Evolutionary conservation across 2,113 vertebrate genomes (phyloP).

Genomic region (Numida meleagris): DNA sequence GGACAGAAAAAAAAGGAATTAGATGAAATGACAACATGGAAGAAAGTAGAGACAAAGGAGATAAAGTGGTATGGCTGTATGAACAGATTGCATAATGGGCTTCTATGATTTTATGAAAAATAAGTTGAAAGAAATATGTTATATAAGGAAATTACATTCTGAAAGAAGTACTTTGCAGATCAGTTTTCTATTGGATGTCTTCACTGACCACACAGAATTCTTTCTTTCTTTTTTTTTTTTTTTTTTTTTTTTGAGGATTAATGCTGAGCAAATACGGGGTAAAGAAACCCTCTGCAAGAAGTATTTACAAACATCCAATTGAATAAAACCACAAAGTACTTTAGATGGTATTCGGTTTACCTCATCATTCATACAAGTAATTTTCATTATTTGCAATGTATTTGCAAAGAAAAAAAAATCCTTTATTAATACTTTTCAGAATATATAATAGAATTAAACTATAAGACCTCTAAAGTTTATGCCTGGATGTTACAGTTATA

Average conservation of each 20-base stretch:
- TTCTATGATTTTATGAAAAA: background rate
- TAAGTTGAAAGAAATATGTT: background rate
- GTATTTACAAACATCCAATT: conserved; percentile 66
- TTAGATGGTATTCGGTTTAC: conserved; percentile 56
- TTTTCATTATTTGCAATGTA: background rate
- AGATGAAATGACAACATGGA: background rate
- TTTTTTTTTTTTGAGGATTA: conserved; percentile 29
- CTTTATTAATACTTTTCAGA: background rate
- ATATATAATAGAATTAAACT: background rate
- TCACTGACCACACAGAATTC: background rate
- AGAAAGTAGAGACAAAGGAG: background rate
- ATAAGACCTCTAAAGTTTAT: background rate
- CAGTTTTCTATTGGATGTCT: conserved; percentile 34
- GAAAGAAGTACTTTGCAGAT: conserved; percentile 24
- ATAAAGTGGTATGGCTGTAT: background rate
- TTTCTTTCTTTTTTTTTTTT: background rate
- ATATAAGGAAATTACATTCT: background rate
- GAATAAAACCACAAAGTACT: conserved; percentile 66
- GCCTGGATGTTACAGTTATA: background rate
- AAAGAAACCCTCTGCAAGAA: conserved; percentile 54
- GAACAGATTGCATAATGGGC: background rate
- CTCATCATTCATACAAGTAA: conserved; percentile 32
- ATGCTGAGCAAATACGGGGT: conserved; percentile 45
- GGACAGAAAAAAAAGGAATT: background rate
- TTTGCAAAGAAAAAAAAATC: background rate